Evolutionary conservation across 2,888 invertebrate species (phyloP).

Genomic region (Heteropelma amictum): DNA sequence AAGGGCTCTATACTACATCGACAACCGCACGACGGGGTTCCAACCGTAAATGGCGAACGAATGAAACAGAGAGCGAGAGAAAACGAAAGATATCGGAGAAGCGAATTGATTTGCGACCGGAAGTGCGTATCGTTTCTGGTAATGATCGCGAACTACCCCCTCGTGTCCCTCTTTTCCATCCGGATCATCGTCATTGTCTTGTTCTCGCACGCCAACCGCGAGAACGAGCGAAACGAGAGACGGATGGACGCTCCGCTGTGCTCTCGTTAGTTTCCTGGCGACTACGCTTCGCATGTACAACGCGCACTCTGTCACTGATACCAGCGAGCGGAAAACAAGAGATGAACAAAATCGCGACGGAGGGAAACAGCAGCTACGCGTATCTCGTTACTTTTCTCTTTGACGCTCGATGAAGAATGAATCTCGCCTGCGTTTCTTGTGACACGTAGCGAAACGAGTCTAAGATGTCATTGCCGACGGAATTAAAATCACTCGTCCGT

Average conservation of each 20-base stretch:
- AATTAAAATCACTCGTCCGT: not conserved
- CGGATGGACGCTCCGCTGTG: conserved; percentile 30
- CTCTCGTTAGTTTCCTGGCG: conserved; percentile 43
- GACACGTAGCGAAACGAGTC: not conserved
- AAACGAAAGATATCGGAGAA: not conserved
- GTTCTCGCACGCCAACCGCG: conserved; percentile 28
- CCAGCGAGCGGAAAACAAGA: conserved; percentile 22
- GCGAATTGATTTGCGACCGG: conserved; percentile 77
- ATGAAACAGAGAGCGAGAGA: conserved; percentile 52
- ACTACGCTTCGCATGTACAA: not conserved
- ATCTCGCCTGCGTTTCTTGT: conserved; percentile 17
- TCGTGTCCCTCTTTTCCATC: not conserved
- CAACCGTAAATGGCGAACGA: conserved; percentile 71
- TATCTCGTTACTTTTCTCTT: conserved; percentile 44
- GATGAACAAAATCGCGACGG: conserved; percentile 24
- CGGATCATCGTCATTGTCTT: conserved; percentile 70
- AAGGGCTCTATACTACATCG: conserved; percentile 63
- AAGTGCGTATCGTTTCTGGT: conserved; percentile 75
- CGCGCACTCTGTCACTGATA: conserved; percentile 36
- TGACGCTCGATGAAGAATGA: conserved; percentile 32
- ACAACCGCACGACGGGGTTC: conserved; percentile 69
- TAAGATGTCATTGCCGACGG: not conserved
- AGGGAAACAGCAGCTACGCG: not conserved
- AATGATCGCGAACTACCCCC: conserved; percentile 69
- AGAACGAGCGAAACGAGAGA: conserved; percentile 48